Base-by-base conservation (phyloP, 2,888 invertebrate species). In the Brachypalpus laphriformis region DNA sequence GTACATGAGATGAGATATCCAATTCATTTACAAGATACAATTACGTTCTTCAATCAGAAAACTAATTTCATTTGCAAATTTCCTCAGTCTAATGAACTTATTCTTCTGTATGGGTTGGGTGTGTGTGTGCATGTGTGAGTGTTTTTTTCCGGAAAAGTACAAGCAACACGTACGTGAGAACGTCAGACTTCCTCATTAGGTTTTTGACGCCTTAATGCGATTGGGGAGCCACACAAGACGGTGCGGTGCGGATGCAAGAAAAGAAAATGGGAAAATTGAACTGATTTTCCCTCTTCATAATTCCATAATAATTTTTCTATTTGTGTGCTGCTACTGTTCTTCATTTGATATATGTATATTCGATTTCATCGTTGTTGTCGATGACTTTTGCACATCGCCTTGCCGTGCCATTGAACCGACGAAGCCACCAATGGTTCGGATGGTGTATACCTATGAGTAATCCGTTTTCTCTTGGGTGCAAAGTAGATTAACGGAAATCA, bases 401-500 rank as follows among this genome's bases (percentile, higher is more conserved):
- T 45, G 49, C n/a, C 42, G 42, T 25, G 61, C 45, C 77, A 70
- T 25, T 78, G 70, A 78, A 78, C 77, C 49, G 54, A 20, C 14
- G 11, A 16, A 20, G 28, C 11, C 25, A 20, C 4, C 49, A 45
- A 54, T 45, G 65, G 22, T 18, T 37, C 37, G n/a, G 56, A 57
- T 25, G 47, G 40, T 14, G 42, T 14, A 40, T 65, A 45, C 40
- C 16, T 22, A 57, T 77, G 66, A 75, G 76, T 56, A 66, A 76
- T 81, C 37, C 56, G 49, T 56, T 85, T 85, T 66, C 81, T 81
- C 75, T 71, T 28, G 65, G 70, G 81, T 66, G 65, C 54, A 59
- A 81, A 85, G 66, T 81, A 81, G 85, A 85, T 85, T 85, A 81
- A 76, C 71, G 85, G 81, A 85, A 81, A 71, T 81, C 81, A 45